Conservation (phyloP, 2,113 vertebrate genomes). For the Protobothrops flavoviridis region DNA sequence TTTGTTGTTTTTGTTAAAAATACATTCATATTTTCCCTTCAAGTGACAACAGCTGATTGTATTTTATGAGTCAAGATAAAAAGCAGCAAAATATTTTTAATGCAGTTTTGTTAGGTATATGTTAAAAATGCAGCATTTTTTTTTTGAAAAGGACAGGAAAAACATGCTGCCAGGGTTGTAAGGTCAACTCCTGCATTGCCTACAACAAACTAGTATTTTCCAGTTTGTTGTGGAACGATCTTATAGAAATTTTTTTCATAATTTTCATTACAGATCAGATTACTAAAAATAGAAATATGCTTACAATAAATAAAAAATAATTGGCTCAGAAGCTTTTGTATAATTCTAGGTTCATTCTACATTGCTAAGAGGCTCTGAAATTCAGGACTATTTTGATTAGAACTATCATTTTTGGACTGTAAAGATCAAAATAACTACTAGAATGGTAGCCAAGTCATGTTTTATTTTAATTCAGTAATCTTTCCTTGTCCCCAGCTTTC, state of each 20-base stretch:
- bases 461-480: no score
- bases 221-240: not conserved
- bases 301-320: not conserved
- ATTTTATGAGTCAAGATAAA: conserved; percentile 24
- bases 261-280: not conserved
- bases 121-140: not conserved
- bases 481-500: no score
- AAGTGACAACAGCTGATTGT: conserved; percentile 14
- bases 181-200: conserved; percentile 13
- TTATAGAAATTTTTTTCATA: not conserved
- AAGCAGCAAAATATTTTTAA: conserved; percentile 21
- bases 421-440: no score
- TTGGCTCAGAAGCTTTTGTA: not conserved
- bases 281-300: not conserved
- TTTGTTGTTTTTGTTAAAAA: not conserved
- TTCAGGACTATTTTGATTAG: not conserved
- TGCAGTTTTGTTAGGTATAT: not conserved
- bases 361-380: not conserved
- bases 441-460: no score
- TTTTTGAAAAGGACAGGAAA: not conserved
- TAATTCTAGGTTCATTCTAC: not conserved
- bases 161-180: not conserved
- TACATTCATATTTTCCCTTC: conserved; percentile 14
- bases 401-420: not conserved
- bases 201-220: not conserved